Base-by-base conservation (phyloP, 2,113 vertebrate genomes). In the Zosterops borbonicus region DNA sequence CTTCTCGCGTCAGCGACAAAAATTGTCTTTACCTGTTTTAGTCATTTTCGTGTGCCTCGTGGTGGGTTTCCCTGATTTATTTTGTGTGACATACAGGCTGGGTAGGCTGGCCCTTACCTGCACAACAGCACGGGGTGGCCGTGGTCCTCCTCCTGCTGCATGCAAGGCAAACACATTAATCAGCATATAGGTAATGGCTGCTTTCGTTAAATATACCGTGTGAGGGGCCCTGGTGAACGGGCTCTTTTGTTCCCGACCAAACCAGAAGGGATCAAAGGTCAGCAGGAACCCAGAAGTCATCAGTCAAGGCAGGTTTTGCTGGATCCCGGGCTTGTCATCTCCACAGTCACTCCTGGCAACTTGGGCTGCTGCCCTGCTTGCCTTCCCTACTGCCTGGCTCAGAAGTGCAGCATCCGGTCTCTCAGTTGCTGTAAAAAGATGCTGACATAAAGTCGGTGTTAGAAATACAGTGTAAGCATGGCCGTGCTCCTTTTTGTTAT, bases 211-310 rank as follows among this genome's bases (percentile, higher is more conserved):
- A 95, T 97, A 87, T 94, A 93, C 16, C 14, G 62, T 95, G 95
- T 29, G 39, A 90, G 95, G 96, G 96, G 98, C 97, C 97, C 97
- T 95, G 89, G 88, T 89, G 96, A 98, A 98, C 96, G n/a, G 91
- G 93, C 94, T 98, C 96, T 96, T 98, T 98, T 98, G 91, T 97
- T 98, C 97, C 96, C 11, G 2, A 93, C 97, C 96, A 97, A 97
- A 97, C 97, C 98, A 97, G 90, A 92, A 95, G 92, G 98, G 98
- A 98, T 98, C 98, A 99, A 97, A 98, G 98, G 98, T 98, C 98
- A 96, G 42, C 81, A 63, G 97, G 97, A 97, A 97, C 97, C 98
- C 97, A 98, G 98, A 99, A 98, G 98, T 98, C 98, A 98, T 99
- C 98, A 98, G 98, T 98, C 98, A 98, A 96, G 89, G 87, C 0